Percentiles rank a stretch among this genome's conserved stretches.
Evolutionary conservation across 2,797 vertebrate species (phyloP).

Genomic region (Chloroceryle inda): DNA sequence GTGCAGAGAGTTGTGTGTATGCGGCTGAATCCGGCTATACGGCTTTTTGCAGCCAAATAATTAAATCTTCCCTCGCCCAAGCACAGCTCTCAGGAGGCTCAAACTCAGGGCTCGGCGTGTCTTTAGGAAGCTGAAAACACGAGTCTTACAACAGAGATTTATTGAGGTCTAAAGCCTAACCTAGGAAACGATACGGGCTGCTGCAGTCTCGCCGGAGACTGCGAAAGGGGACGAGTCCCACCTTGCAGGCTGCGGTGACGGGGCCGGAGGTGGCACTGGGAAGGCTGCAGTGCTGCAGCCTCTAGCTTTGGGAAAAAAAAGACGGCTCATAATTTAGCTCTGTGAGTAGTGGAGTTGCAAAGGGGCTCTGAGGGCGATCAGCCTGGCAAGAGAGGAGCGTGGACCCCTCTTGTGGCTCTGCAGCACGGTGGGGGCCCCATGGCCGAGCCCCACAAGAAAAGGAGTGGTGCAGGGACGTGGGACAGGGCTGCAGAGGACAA

Average conservation of each 20-base stretch:
- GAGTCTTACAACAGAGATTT: conserved; percentile 55
- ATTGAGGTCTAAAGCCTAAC: conserved; percentile 55
- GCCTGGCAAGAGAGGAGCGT: not conserved
- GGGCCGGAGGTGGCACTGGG: not conserved
- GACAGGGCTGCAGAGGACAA: not conserved
- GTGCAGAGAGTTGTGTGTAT: not conserved
- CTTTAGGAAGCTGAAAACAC: conserved; percentile 65
- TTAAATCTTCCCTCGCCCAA: conserved; percentile 19
- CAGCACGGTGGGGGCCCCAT: not conserved
- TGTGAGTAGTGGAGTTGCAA: not conserved
- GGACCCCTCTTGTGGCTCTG: not conserved
- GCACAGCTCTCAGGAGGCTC: conserved; percentile 3
- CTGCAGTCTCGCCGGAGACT: not conserved
- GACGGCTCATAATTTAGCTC: not conserved
- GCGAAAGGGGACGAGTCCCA: not conserved
- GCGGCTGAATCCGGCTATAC: not conserved
- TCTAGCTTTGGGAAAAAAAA: not conserved
- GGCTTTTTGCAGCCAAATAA: conserved; percentile 19
- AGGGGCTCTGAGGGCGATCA: not conserved
- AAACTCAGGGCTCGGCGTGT: not conserved
- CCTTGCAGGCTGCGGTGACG: not conserved
- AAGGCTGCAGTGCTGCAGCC: not conserved
- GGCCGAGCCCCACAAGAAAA: not conserved
- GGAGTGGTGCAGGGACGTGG: not conserved
- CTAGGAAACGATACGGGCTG: not conserved